Base-by-base conservation (phyloP, 2,888 invertebrate genomes). In the Hypercompe scribonia region DNA sequence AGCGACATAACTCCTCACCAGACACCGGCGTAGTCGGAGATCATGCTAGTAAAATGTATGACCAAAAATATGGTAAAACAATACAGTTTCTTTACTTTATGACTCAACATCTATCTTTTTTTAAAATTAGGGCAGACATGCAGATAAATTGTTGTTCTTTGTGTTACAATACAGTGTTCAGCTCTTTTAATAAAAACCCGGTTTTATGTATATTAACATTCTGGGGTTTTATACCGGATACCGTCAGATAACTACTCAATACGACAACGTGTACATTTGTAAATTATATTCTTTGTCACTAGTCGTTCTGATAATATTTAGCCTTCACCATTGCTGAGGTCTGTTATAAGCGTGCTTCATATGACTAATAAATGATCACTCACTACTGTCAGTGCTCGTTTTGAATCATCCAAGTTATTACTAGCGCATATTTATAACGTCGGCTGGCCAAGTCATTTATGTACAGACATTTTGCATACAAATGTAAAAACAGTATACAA, bases 1-100 rank as follows among this genome's bases (percentile, higher is more conserved):
- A 94, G 82, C 85, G 96, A 15, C 96, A 95, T 89, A 96, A 96
- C 90, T 96, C 96, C 2, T 95, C 96, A 63, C 96, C 96, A 0
- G 95, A 95, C 86, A 95, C 95, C 64, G 95, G 93, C 58, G 88
- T 93, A 46, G 76, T 86, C 36, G 89, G 88, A 36, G 94, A 94
- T 65, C 93, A 93, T 88, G 91, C 92, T 74, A 89, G 88, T 79
- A 94, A 94, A 88, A 86, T 94, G 94, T 95, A 87, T 70, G 91
- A 46, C 33, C 65, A 65, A 65, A 34, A 65, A 24, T 34, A 65
- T 36, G 64, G 33, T 65, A 65, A 36, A 36, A 65, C 24, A 65
- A 34, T n/a, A 65, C 11, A 34, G 24, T 34, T 36, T 33, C 64
- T 33, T 65, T 36, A 65, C 64, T 24, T 65, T 65, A 10, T 10